Conservation (phyloP, 2,113 vertebrate species). For the Prolemur simus region DNA sequence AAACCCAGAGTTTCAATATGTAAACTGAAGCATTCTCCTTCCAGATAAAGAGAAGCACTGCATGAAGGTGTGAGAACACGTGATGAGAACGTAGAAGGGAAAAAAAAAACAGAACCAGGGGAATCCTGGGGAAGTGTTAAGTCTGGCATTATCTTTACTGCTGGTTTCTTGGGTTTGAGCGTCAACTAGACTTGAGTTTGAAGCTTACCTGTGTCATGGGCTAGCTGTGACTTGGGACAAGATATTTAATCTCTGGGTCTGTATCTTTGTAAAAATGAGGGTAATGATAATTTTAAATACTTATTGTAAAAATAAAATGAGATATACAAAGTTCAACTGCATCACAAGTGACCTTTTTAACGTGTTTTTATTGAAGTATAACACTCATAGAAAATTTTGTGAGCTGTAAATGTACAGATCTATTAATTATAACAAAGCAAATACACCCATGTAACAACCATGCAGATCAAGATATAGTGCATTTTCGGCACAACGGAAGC, state of each 20-base stretch:
- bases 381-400: not conserved
- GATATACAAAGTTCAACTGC: not conserved
- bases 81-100: not conserved
- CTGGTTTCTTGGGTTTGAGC: not conserved
- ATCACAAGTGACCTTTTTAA: not conserved
- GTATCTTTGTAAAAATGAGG: not conserved
- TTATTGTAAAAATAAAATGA: not conserved
- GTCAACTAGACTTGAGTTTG: not conserved
- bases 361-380: not conserved
- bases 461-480: not conserved
- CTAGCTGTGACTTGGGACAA: slow-evolving; percentile 44
- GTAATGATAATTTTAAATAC: not conserved
- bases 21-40: not conserved
- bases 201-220: not conserved
- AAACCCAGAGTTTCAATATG: not conserved
- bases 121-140: not conserved
- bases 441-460: not conserved
- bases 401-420: not conserved
- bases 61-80: not conserved
- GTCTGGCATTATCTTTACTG: not conserved
- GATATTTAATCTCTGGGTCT: not conserved
- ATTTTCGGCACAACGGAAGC: not conserved
- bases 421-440: not conserved
- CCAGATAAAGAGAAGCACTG: not conserved
- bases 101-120: not conserved